Percentiles rank a stretch among this genome's conserved stretches.
Evolutionary conservation across 37 sponge, comb jelly and placozoan species (phyloP).

Genomic region (Agelas oroides): DNA sequence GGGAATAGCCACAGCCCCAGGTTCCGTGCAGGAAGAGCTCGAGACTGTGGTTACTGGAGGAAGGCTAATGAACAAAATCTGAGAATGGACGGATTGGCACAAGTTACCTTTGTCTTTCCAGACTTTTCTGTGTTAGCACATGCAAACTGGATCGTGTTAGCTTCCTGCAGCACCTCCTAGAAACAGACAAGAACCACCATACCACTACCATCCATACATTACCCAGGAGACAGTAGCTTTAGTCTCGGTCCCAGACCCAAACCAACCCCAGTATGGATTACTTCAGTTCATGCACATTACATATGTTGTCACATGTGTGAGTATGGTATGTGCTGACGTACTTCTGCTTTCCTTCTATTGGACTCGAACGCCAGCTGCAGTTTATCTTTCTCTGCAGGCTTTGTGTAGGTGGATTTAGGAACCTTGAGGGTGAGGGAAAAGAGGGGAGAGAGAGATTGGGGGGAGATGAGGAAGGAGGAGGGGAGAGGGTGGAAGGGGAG

Average conservation of each 20-base stretch:
- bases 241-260: too few species aligned
- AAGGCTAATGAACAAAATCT: too few species aligned
- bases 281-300: too few species aligned
- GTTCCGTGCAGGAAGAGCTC: too few species aligned
- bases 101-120: constrained; percentile 73
- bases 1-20: too few species aligned
- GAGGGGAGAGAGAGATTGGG: not conserved
- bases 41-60: too few species aligned
- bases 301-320: too few species aligned
- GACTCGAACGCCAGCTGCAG: constrained; percentile 36
- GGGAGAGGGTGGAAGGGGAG: constrained; percentile 4
- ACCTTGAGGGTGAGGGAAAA: constrained; percentile 43
- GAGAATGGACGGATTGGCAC: too few species aligned
- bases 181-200: not conserved
- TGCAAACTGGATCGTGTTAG: constrained; percentile 51
- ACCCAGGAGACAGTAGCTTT: too few species aligned
- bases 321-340: not conserved
- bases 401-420: constrained; percentile 73
- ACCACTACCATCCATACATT: too few species aligned
- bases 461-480: constrained; percentile 2
- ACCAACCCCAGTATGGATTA: too few species aligned
- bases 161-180: constrained; percentile 60
- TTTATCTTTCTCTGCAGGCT: constrained; percentile 60
- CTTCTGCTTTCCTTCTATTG: constrained; percentile 76
- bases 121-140: constrained; percentile 87